Evolutionary conservation across 2,888 invertebrate genomes (phyloP).

Genomic region (Dolichopus griseipennis): DNA sequence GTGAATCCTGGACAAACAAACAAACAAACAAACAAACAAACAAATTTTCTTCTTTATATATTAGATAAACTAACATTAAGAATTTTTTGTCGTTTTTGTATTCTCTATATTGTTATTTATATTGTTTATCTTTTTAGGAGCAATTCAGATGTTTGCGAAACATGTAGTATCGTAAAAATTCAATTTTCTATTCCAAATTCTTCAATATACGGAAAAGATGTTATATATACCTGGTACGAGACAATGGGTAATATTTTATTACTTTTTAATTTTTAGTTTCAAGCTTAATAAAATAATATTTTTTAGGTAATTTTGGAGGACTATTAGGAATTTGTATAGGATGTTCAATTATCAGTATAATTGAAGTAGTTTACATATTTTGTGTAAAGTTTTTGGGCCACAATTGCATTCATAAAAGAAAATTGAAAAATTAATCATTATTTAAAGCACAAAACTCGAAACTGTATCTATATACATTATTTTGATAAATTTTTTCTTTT

Average conservation of each 20-base stretch:
- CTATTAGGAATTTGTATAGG: constrained; percentile 50
- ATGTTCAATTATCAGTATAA: constrained; percentile 47
- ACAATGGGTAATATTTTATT: constrained; percentile 45
- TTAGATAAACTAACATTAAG: too few species aligned
- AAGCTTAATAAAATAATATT: neutral
- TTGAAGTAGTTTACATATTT: constrained; percentile 50
- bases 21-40: too few species aligned
- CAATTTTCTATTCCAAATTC: constrained; percentile 31
- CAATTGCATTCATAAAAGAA: too few species aligned
- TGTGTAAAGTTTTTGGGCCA: constrained; percentile 34
- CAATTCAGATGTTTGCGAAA: neutral
- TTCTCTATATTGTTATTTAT: too few species aligned
- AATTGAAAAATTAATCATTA: too few species aligned
- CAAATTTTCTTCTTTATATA: too few species aligned
- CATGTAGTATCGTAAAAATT: constrained; percentile 17
- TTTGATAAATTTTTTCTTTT: too few species aligned
- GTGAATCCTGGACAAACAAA: too few species aligned
- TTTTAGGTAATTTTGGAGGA: constrained; percentile 52
- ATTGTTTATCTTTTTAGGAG: too few species aligned
- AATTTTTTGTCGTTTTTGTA: too few species aligned
- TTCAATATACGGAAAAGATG: constrained; percentile 46
- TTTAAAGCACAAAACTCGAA: too few species aligned
- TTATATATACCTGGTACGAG: constrained; percentile 51
- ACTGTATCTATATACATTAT: too few species aligned
- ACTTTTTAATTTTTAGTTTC: neutral